Conservation (phyloP, 2,113 vertebrate genomes). For the Cheirogaleus medius region DNA sequence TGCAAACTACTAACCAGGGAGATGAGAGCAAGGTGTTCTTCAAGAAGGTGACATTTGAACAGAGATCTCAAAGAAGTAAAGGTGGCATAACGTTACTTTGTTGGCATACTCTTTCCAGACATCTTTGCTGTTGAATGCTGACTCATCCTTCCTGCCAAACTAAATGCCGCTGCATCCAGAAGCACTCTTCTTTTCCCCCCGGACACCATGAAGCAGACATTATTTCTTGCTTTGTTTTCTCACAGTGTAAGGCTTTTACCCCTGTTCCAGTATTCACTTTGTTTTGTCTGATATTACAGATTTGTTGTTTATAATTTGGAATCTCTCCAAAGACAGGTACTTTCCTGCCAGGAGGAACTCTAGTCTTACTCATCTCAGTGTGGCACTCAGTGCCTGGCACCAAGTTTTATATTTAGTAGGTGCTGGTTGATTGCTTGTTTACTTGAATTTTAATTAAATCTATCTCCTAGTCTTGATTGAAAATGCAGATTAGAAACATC, state of each 20-base stretch:
- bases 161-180: background rate
- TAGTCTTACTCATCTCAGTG: background rate
- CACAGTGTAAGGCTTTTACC: background rate
- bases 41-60: background rate
- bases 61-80: background rate
- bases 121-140: background rate
- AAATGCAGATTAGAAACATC: background rate
- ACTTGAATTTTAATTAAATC: constrained; percentile 21
- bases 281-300: background rate
- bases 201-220: background rate
- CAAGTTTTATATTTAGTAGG: background rate
- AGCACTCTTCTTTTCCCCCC: background rate
- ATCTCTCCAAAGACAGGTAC: background rate
- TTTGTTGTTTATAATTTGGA: background rate
- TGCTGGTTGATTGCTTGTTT: background rate
- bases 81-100: fast-evolving
- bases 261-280: background rate
- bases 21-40: background rate
- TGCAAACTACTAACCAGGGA: background rate
- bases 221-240: background rate
- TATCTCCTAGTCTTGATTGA: background rate
- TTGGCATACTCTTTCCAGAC: background rate
- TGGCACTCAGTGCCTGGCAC: background rate
- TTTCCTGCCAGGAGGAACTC: background rate
- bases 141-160: background rate